Conservation (phyloP, 2,888 invertebrate genomes). For the Tyria jacobaeae region DNA sequence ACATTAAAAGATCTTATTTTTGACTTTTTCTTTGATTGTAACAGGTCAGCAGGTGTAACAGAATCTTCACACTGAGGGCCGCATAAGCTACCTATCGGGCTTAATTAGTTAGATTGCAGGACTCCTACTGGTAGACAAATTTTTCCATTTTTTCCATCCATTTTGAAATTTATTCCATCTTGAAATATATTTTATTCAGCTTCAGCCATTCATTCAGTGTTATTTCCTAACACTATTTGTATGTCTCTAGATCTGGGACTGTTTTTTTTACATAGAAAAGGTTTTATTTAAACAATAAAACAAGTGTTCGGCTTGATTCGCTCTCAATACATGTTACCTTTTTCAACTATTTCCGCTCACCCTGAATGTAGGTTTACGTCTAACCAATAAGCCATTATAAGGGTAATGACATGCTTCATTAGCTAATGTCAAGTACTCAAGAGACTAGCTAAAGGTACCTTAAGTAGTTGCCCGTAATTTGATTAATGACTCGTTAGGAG, state of each 20-base stretch:
- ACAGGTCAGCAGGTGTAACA: too few relatives aligned
- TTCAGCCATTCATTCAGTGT: not conserved
- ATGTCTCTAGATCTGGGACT: not conserved
- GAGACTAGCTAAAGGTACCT: not conserved
- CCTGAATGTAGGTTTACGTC: not conserved
- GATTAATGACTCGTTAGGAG: not conserved
- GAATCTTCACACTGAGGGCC: too few relatives aligned
- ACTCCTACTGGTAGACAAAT: too few relatives aligned
- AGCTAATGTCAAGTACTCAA: not conserved
- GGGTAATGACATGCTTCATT: slow-evolving; percentile 1
- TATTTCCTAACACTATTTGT: not conserved
- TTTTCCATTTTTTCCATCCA: too few relatives aligned
- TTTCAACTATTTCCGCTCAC: not conserved
- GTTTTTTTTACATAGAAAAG: not conserved
- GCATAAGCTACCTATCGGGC: too few relatives aligned
- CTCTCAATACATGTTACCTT: not conserved
- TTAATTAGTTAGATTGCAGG: too few relatives aligned
- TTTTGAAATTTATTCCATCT: too few relatives aligned
- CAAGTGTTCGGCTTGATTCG: not conserved
- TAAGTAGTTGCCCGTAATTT: not conserved
- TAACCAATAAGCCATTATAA: not conserved
- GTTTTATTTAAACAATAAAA: not conserved
- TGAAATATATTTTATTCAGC: too few relatives aligned
- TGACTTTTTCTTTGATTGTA: too few relatives aligned
- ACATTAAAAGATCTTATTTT: too few relatives aligned